phyloP scores from a whole-genome alignment of 2,113 vertebrate species.

The Lanius ludovicianus region DNA sequence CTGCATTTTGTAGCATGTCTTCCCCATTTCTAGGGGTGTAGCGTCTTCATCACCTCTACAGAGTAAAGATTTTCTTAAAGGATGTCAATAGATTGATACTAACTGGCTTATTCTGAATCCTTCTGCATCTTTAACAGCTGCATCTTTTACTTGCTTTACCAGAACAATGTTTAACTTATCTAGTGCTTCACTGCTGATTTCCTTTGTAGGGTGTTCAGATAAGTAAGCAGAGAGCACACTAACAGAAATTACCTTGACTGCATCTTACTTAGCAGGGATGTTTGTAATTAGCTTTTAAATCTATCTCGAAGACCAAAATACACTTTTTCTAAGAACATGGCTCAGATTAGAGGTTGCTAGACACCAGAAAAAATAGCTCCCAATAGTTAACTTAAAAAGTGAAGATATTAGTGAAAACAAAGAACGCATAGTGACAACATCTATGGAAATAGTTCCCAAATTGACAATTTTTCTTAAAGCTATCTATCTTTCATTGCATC shows the following conservation, averaged over 20 bases:
- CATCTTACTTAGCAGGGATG: neutral
- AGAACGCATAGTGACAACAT: neutral
- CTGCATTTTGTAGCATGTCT: neutral
- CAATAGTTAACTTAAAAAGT: neutral
- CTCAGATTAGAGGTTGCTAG: neutral
- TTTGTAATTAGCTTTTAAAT: neutral
- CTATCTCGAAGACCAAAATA: neutral
- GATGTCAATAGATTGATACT: neutral
- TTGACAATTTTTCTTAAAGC: neutral
- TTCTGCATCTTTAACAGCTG: neutral
- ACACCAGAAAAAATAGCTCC: neutral
- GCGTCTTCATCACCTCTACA: neutral
- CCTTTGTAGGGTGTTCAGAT: neutral
- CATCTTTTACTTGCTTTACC: neutral
- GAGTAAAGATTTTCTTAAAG: neutral
- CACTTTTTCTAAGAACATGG: neutral
- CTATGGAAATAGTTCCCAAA: neutral
- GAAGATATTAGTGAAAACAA: neutral
- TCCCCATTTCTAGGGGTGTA: neutral
- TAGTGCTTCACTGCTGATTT: neutral
- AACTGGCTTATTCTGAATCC: neutral
- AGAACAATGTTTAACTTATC: neutral
- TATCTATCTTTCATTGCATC: neutral
- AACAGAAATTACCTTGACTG: neutral
- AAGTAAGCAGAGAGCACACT: neutral